Base-by-base conservation (phyloP, 2,888 invertebrate genomes). In the Papilio protenor region DNA sequence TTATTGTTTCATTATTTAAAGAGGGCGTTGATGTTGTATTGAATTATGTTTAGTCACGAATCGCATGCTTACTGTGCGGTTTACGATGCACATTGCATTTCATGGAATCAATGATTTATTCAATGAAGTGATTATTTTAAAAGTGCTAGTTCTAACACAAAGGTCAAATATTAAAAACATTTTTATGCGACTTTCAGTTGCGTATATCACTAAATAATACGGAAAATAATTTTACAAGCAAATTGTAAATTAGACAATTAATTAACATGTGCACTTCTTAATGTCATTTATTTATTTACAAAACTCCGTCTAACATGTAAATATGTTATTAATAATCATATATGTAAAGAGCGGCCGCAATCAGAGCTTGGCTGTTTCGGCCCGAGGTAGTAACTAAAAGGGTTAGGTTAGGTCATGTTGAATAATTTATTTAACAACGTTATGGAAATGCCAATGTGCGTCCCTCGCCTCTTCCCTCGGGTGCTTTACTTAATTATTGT, bases 1-100 rank as follows among this genome's bases (percentile, higher is more conserved):
- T 86, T 85, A 86, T 82, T 77, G 81, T 86, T 85, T 84, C 82
- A 86, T 86, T 87, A 87, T 87, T 86, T 82, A 88, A 85, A 83
- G 79, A 83, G 82, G 83, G 83, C 69, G 77, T 80, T 81, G 80
- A 83, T 84, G 82, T 79, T 59, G 77, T 82, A 85, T 85, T 82
- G 84, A 84, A 86, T 82, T 82, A 82, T 81, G n/a, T 55, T 76
- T 57, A 78, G 85, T 83, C 85, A 86, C 86, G 85, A 85, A 85
- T 74, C 21, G 72, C 79, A 77, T 73, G 73, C 33, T 40, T 57
- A 69, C 69, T 64, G 47, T 69, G 80, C 82, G 83, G 81, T 82
- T 83, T 81, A 79, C 83, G 79, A 79, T 81, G 77, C 81, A 76
- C 77, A 80, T 81, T 84, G 84, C 83, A 85, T 81, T 83, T 84